Percentiles rank a stretch among this genome's conserved stretches.
Evolutionary conservation across 2,113 vertebrate genomes (phyloP).

Genomic region (Tetrao urogallus): DNA sequence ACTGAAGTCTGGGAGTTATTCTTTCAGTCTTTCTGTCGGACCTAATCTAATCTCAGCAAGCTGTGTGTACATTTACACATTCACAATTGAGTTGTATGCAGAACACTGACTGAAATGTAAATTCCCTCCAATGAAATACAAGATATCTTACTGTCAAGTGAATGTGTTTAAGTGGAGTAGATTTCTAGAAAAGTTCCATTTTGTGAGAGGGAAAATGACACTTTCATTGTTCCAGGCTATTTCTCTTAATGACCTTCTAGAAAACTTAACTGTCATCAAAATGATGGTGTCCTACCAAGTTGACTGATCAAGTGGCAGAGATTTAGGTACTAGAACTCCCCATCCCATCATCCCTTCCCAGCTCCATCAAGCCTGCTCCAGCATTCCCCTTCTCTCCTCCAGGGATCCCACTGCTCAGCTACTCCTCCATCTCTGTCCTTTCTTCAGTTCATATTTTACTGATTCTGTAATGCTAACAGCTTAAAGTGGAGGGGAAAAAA

Average conservation of each 20-base stretch:
- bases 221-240: not conserved
- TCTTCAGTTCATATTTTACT: not conserved
- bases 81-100: not conserved
- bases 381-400: fast-evolving
- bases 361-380: not conserved
- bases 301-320: not conserved
- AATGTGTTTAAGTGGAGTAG: not conserved
- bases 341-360: fast-evolving
- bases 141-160: not conserved
- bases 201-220: not conserved
- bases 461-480: not conserved
- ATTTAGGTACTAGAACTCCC: not conserved
- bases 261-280: not conserved
- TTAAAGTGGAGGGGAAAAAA: not conserved
- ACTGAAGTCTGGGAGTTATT: not conserved
- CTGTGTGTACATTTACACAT: fast-evolving
- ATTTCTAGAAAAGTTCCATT: not conserved
- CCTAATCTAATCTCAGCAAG: not conserved
- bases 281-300: not conserved
- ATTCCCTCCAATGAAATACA: not conserved
- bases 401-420: not conserved
- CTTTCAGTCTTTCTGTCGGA: not conserved
- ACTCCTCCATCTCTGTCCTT: not conserved
- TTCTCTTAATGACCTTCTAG: not conserved
- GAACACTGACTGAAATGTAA: not conserved